These are phyloP conservation scores for Nebria ingens DNA, from an alignment of 1,140 invertebrate species.

Conservation along the genomic window DNA sequence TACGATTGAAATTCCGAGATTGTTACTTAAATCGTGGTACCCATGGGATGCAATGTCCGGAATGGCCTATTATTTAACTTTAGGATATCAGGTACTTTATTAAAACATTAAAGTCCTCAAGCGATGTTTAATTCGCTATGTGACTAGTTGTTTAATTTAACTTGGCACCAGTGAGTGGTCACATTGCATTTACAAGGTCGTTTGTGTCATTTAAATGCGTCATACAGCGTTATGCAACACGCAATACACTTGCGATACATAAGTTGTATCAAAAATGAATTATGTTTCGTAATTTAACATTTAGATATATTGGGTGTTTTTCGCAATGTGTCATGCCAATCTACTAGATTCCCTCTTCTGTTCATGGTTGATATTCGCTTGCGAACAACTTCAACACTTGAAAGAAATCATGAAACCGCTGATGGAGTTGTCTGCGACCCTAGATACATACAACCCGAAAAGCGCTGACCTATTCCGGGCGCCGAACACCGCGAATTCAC, in stretches of 20 bases:
- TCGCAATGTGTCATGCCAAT: slow-evolving; percentile 59
- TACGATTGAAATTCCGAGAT: slow-evolving; percentile 53
- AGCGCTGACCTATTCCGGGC: slow-evolving; percentile 63
- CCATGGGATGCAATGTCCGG: slow-evolving; percentile 60
- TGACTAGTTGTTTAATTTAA: too few relatives aligned
- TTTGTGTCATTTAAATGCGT: not conserved
- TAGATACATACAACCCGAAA: slow-evolving; percentile 69
- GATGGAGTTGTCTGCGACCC: slow-evolving; percentile 69
- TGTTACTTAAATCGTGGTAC: slow-evolving; percentile 64
- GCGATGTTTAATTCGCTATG: too few relatives aligned
- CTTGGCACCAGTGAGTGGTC: too few relatives aligned
- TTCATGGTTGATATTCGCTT: slow-evolving; percentile 72
- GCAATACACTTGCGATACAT: too few relatives aligned
- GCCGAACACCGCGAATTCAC: slow-evolving; percentile 42
- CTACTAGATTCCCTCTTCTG: slow-evolving; percentile 67
- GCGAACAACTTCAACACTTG: slow-evolving; percentile 70
- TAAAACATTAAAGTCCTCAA: too few relatives aligned
- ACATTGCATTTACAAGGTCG: not conserved
- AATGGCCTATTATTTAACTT: slow-evolving; percentile 50
- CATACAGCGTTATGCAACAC: too few relatives aligned
- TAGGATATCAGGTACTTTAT: slow-evolving; percentile 59
- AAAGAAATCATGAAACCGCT: slow-evolving; percentile 76
- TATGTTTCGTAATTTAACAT: too few relatives aligned
- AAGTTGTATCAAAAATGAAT: too few relatives aligned
- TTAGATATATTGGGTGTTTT: slow-evolving; percentile 61